Conservation (phyloP, 2,113 vertebrate genomes). For the Cairina moschata region DNA sequence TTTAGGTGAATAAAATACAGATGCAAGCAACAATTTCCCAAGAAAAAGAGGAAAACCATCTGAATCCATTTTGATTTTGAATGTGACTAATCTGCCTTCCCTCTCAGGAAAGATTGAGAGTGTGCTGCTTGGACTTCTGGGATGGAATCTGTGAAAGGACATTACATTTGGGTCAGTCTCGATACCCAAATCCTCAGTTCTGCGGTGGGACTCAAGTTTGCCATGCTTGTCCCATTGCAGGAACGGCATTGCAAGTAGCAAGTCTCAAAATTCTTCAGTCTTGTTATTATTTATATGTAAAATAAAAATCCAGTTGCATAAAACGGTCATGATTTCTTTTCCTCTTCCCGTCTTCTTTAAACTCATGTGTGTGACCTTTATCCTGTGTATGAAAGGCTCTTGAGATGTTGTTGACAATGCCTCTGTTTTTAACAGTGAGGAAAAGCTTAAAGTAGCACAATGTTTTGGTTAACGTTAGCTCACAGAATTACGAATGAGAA, state of each 20-base stretch:
- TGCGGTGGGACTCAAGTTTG: not conserved
- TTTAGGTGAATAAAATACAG: constrained; percentile 67
- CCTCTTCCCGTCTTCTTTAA: not conserved
- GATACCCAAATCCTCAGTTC: not conserved
- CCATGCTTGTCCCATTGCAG: not conserved
- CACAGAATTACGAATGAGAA: constrained; percentile 9
- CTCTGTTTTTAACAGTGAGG: not conserved
- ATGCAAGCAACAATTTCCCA: constrained; percentile 52
- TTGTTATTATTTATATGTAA: constrained; percentile 75
- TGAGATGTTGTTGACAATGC: not conserved
- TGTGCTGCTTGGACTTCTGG: constrained; percentile 34
- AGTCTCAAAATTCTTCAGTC: constrained; percentile 55
- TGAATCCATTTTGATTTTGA: constrained; percentile 59
- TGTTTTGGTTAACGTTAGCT: constrained; percentile 37
- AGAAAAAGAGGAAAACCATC: constrained; percentile 19
- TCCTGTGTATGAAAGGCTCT: not conserved
- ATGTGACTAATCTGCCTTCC: constrained; percentile 66
- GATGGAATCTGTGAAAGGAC: constrained; percentile 39
- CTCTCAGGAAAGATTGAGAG: constrained; percentile 52
- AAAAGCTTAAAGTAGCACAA: not conserved
- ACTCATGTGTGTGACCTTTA: not conserved
- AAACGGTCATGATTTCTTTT: not conserved
- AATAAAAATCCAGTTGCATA: constrained; percentile 73
- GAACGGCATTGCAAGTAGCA: constrained; percentile 36
- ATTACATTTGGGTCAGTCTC: constrained; percentile 16